Evolutionary conservation across 2,113 vertebrate species (phyloP), one percentile per base, ranked within the genome.

Genomic region (Brienomyrus longianalis): DNA sequence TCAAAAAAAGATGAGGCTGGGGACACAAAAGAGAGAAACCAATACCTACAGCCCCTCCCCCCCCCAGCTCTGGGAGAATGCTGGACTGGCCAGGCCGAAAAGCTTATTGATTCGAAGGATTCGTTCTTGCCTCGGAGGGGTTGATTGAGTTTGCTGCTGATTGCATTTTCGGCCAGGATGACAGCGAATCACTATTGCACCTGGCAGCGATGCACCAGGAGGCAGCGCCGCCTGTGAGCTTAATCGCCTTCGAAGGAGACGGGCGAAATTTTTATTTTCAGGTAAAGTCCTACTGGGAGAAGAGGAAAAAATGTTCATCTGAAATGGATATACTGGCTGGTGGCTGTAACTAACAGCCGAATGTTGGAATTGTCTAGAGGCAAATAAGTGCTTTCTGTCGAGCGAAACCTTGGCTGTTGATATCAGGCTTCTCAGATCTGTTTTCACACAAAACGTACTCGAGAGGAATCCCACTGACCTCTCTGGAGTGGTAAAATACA

Each of bases 121-220:
- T 83, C 77, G 92, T 90, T 92, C 91, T 90, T 91, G 91, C 91
- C 91, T 93, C 91, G 90, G 91, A 93, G 91, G 90, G 74, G 50
- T 89, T 92, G 91, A 93, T 93, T 94, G 91, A 84, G 90, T 93
- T 92, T 88, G 80, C 89, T 91, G 93, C 93, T 94, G 93, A 95
- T 94, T 94, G 92, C 88, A 52, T 92, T 93, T 90, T 85, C 84
- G 88, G 9, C 7, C 89, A 91, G 59, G 91, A 91, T 84, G 17
- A 62, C 83, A 90, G 91, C 86, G 39, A 43, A 48, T 84, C 45
- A 6, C 83, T 84, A 84, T 47, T 47, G 83, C 83, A 13, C 83
- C 45, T 47, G 83, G 83, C 39, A 48, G 83, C 23, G 3, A 48
- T 17, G 43, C 39, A 4, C 77, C 5, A 45, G 31, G 35, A 83